Conservation (phyloP, 2,888 invertebrate species). For the Heteromyza rotundicornis region DNA sequence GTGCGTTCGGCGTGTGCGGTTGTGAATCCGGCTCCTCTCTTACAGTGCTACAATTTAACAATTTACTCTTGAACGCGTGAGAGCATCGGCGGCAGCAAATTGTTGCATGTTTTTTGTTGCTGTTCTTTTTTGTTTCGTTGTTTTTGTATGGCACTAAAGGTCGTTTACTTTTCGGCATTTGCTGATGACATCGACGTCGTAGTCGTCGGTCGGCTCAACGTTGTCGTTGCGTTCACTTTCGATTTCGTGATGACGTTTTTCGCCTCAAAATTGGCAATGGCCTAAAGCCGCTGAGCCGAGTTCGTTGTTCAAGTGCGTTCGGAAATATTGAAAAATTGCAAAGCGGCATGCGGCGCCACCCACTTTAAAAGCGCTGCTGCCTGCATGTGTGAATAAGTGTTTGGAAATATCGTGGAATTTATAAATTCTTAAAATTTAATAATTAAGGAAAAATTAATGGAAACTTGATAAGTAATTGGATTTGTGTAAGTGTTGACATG, state of each 20-base stretch:
- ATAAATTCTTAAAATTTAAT: too few species aligned
- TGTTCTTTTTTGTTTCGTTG: conserved; percentile 24
- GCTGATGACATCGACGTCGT: conserved; percentile 33
- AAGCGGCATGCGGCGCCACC: too few species aligned
- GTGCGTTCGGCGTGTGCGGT: conserved; percentile 59
- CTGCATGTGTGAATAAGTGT: too few species aligned
- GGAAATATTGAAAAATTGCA: conserved; percentile 23
- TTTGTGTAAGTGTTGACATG: too few species aligned
- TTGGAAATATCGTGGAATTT: too few species aligned
- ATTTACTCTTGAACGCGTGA: conserved; percentile 20
- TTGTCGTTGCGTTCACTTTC: conserved; percentile 19
- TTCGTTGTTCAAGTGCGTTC: conserved; percentile 20
- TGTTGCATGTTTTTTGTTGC: conserved; percentile 40
- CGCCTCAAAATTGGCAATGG: neutral
- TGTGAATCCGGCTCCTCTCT: conserved; percentile 12
- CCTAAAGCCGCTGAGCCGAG: neutral
- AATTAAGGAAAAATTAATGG: too few species aligned
- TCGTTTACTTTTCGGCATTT: conserved; percentile 60
- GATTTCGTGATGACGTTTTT: conserved; percentile 13
- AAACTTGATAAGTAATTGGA: too few species aligned
- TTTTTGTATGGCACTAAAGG: conserved; percentile 57
- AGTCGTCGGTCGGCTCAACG: neutral
- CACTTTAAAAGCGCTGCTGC: conserved; percentile 39
- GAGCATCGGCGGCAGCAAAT: conserved; percentile 32
- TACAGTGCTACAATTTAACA: neutral